A percentile compares a stretch with the other conserved stretches of the same genome.
Evolutionary conservation across 92 coral and sea anemone species (phyloP).

Genomic region (Zoanthus sociatus): DNA sequence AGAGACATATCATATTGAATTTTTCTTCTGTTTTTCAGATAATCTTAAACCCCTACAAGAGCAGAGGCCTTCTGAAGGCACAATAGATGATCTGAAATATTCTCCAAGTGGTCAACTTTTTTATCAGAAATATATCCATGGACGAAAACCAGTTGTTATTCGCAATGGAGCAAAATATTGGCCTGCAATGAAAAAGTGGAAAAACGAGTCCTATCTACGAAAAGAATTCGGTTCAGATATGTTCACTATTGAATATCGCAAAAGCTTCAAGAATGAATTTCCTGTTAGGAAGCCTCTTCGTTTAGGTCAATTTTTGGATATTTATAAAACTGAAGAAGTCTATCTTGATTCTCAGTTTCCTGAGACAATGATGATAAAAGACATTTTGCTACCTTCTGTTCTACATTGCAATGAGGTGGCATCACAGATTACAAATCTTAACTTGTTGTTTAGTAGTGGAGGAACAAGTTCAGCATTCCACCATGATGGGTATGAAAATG

Average conservation of each 20-base stretch:
- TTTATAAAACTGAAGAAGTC: conserved; percentile 78
- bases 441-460: conserved; percentile 84
- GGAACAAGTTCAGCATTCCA: conserved; percentile 89
- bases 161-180: conserved; percentile 90
- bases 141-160: conserved; percentile 86
- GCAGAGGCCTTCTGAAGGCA: conserved; percentile 77
- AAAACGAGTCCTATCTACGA: conserved; percentile 81
- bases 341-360: conserved; percentile 93
- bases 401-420: conserved; percentile 82
- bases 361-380: conserved; percentile 71
- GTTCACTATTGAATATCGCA: conserved; percentile 82
- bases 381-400: conserved; percentile 79
- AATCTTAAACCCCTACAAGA: conserved; percentile 78
- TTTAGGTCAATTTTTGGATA: conserved; percentile 75
- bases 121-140: conserved; percentile 80
- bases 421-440: conserved; percentile 68
- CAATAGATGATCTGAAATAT: conserved; percentile 68
- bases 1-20: neutral
- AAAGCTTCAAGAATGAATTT: conserved; percentile 78
- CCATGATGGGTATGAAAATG: conserved; percentile 96
- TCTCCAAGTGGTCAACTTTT: conserved; percentile 90
- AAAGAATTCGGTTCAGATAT: conserved; percentile 75
- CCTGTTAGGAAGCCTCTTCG: conserved; percentile 77
- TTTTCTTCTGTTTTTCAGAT: conserved; percentile 44
- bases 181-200: conserved; percentile 90